phyloP scores from a whole-genome alignment of 2,797 vertebrate genomes.

The Cephalopachus bancanus region DNA sequence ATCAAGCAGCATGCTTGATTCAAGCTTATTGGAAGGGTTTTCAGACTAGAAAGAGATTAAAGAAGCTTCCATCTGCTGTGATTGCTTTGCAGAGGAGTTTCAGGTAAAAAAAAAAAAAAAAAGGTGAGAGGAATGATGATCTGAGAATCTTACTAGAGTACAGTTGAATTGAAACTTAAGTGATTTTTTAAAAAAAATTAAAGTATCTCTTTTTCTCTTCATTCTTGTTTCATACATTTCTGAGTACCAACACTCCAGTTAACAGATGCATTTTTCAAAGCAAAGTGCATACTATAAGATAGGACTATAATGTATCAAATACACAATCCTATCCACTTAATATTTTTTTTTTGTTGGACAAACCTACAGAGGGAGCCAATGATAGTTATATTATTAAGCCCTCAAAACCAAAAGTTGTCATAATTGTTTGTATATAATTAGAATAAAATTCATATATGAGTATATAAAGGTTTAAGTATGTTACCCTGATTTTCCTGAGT shows the following conservation, averaged over 20 bases:
- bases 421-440: conserved; percentile 55
- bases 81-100: conserved; percentile 94
- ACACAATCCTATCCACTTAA: background rate
- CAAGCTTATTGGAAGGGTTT: conserved; percentile 95
- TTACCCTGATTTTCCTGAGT: conserved; percentile 57
- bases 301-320: conserved; percentile 34
- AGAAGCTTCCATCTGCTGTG: conserved; percentile 93
- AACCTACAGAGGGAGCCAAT: background rate
- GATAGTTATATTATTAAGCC: conserved; percentile 60
- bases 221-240: conserved; percentile 65
- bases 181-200: background rate
- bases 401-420: conserved; percentile 27
- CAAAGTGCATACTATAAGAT: background rate
- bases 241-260: conserved; percentile 38
- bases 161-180: conserved; percentile 27
- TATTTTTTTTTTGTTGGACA: conserved; percentile 15
- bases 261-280: conserved; percentile 54
- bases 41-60: conserved; percentile 93
- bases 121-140: conserved; percentile 26
- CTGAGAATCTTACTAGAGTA: conserved; percentile 27
- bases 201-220: conserved; percentile 50
- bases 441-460: background rate
- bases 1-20: conserved; percentile 93
- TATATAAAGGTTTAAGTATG: conserved; percentile 33
- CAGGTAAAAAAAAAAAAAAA: conserved; percentile 89